Evolutionary conservation across 2,797 vertebrate genomes (phyloP).

Genomic region (Protosalanx chinensis): DNA sequence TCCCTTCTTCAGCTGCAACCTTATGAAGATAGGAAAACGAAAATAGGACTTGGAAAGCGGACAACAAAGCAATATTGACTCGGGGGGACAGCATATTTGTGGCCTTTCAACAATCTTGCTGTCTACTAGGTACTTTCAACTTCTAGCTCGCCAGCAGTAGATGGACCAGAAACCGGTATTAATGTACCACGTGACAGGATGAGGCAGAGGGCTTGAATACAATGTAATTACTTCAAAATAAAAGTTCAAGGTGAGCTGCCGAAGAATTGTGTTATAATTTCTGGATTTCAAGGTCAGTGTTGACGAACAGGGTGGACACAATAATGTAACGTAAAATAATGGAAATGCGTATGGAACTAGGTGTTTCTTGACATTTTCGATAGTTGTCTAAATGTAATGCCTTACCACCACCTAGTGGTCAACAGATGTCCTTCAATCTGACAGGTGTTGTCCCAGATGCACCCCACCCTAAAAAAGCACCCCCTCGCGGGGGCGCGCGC

Average conservation of each 20-base stretch:
- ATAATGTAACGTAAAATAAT: background rate
- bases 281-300: background rate
- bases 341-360: background rate
- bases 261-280: background rate
- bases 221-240: conserved; percentile 43
- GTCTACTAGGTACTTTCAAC: background rate
- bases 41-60: conserved; percentile 52
- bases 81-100: conserved; percentile 60
- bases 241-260: conserved; percentile 9
- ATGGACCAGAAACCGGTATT: conserved; percentile 42
- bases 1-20: conserved; percentile 56
- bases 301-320: too few species aligned
- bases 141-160: background rate
- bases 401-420: background rate
- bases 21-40: conserved; percentile 52
- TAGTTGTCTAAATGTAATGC: background rate
- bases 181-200: conserved; percentile 2
- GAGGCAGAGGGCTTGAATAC: background rate
- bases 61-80: conserved; percentile 50
- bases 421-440: background rate
- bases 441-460: too few species aligned
- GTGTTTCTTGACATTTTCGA: background rate
- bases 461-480: too few species aligned
- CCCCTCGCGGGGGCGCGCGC: background rate
- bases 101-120: conserved; percentile 16